Conservation (phyloP, 2,113 vertebrate genomes). For the Lethenteron camtschaticum region DNA sequence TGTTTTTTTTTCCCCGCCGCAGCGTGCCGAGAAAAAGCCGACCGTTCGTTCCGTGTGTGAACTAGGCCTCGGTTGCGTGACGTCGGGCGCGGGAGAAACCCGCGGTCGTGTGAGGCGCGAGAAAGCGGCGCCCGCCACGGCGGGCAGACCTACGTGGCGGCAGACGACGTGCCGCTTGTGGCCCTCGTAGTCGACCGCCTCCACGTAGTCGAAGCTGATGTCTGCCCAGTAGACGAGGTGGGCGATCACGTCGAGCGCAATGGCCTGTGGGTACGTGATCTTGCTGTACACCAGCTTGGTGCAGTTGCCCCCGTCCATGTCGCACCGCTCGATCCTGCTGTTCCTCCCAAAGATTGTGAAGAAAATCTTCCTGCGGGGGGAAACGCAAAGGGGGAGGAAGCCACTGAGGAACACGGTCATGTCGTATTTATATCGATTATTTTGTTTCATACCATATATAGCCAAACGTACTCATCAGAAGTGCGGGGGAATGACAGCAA, state of each 20-base stretch:
- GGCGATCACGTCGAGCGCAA: background rate
- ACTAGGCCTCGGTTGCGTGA: too few species aligned
- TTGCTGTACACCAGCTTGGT: slow-evolving; percentile 1
- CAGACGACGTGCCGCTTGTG: background rate
- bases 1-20: too few species aligned
- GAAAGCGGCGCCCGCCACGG: slow-evolving; percentile 11
- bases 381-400: too few species aligned
- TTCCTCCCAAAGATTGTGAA: background rate
- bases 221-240: slow-evolving; percentile 5
- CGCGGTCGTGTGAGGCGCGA: too few species aligned
- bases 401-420: too few species aligned
- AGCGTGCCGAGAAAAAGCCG: too few species aligned
- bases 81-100: too few species aligned
- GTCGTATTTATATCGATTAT: too few species aligned
- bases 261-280: background rate
- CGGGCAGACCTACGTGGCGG: background rate
- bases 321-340: slow-evolving; percentile 2
- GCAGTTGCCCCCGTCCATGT: background rate
- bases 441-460: too few species aligned
- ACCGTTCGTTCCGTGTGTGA: too few species aligned
- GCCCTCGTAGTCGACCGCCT: slow-evolving; percentile 3
- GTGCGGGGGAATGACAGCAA: too few species aligned
- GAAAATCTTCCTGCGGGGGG: background rate
- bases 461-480: too few species aligned
- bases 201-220: background rate